These are phyloP conservation scores for Drosophila persimilis DNA, from an alignment of 1,140 invertebrate species.

Conservation along the genomic window DNA sequence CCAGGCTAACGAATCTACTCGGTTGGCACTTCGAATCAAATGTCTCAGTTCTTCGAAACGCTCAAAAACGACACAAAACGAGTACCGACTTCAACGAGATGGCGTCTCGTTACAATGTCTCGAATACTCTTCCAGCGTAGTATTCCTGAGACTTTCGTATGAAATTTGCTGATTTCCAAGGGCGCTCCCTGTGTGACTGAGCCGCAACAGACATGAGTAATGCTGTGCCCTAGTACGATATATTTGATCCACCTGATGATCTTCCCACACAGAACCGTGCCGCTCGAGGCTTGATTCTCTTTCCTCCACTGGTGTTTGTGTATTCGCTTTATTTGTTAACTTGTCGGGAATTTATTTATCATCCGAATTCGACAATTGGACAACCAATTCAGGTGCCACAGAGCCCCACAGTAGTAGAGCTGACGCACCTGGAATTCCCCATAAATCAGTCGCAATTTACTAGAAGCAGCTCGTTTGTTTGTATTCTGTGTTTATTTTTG, in stretches of 20 bases:
- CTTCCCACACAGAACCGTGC: constrained; percentile 6
- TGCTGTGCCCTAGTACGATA: no score
- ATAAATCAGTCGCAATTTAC: constrained; percentile 78
- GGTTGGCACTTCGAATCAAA: no score
- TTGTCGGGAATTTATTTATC: constrained; percentile 52
- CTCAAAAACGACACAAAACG: no score
- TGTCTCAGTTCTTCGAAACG: no score
- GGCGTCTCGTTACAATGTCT: no score
- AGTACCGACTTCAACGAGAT: no score
- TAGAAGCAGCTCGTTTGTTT: constrained; percentile 71
- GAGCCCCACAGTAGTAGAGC: constrained; percentile 13
- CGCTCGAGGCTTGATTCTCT: not conserved
- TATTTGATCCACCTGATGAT: constrained; percentile 1
- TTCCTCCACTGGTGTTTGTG: constrained; percentile 9
- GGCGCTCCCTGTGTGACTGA: no score
- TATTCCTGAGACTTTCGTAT: no score
- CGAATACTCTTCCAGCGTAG: no score
- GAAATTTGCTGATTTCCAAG: no score
- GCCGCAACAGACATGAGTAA: no score
- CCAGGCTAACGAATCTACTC: no score
- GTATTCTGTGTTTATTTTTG: constrained; percentile 23
- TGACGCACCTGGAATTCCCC: constrained; percentile 80
- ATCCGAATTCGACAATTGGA: constrained; percentile 43
- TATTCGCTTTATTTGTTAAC: constrained; percentile 38
- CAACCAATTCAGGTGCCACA: constrained; percentile 34